phyloP scores from a whole-genome alignment of 2,797 vertebrate genomes.

The Hippoglossus hippoglossus region DNA sequence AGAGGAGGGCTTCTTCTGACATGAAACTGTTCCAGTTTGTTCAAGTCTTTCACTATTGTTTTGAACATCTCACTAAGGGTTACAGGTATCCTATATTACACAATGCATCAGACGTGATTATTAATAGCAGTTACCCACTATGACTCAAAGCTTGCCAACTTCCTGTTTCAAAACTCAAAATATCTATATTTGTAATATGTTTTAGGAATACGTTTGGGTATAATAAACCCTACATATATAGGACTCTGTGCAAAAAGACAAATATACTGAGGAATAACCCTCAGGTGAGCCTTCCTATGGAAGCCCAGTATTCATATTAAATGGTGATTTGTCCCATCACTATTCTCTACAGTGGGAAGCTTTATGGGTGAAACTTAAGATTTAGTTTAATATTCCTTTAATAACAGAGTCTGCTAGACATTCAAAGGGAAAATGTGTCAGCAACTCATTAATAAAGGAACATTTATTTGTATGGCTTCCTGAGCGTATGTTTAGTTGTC shows the following conservation, averaged over 20 bases:
- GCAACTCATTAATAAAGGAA: background rate
- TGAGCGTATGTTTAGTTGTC: conserved; percentile 3
- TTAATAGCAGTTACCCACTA: background rate
- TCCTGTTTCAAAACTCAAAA: background rate
- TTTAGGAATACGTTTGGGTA: too few species aligned
- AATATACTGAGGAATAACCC: background rate
- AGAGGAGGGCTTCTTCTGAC: background rate
- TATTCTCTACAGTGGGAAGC: too few species aligned
- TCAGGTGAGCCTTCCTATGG: too few species aligned
- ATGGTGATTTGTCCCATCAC: too few species aligned
- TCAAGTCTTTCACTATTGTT: conserved; percentile 20
- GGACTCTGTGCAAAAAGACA: background rate
- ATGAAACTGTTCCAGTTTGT: background rate
- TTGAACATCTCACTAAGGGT: background rate
- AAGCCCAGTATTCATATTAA: too few species aligned
- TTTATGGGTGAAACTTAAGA: background rate
- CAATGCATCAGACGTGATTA: background rate
- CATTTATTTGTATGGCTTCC: background rate
- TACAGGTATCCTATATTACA: background rate
- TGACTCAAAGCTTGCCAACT: background rate
- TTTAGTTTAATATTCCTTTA: too few species aligned
- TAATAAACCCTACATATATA: background rate
- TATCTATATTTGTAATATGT: background rate
- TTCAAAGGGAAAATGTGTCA: background rate
- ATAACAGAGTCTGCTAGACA: background rate